Evolutionary conservation across 2,113 vertebrate genomes (phyloP), one percentile per base, ranked within the genome.

Genomic region (Amphiprion ocellaris): DNA sequence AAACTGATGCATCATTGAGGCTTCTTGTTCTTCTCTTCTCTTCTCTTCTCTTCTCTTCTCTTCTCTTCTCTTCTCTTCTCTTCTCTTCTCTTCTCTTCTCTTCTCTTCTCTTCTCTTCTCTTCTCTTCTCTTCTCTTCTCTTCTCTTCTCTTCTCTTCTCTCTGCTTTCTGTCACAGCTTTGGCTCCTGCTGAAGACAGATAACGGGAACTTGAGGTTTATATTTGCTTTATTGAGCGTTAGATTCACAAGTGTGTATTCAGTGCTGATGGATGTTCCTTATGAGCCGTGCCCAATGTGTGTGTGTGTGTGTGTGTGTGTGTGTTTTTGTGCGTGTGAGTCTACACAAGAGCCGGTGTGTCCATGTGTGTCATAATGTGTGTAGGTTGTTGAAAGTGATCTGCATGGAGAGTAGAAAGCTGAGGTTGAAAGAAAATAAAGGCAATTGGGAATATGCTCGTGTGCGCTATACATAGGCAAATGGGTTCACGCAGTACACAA

Each of bases 211-310:
- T 62, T 65, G 69, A 83, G 82, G 86, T 89, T 92, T 92, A 86
- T 89, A 89, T 89, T 92, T 92, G 88, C 86, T 91, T 89, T 92
- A 93, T 92, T 88, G 91, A 92, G 90, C 84, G 70, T 91, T 82
- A 71, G 84, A 91, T 87, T 84, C 87, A 75, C 81, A 76, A 85
- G 74, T 90, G 81, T 89, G 77, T 91, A 79, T 90, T 89, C 87
- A 78, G 62, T 10, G 46, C 77, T 87, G 90, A 91, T 90, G 82
- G 88, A 91, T 90, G 86, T 77, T 81, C 59, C 83, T 81, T 66
- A 86, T 82, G 84, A 87, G 74, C 81, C 69, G 7, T 83, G 76
- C 62, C 74, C 79, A 59, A 16, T 50, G 30, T 58, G 74, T 55
- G 37, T 52, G 82, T 24, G 39, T 68, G 26, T 64, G 41, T 74